Evolutionary conservation across 2,113 vertebrate genomes (phyloP).

Genomic region (Panthera uncia): DNA sequence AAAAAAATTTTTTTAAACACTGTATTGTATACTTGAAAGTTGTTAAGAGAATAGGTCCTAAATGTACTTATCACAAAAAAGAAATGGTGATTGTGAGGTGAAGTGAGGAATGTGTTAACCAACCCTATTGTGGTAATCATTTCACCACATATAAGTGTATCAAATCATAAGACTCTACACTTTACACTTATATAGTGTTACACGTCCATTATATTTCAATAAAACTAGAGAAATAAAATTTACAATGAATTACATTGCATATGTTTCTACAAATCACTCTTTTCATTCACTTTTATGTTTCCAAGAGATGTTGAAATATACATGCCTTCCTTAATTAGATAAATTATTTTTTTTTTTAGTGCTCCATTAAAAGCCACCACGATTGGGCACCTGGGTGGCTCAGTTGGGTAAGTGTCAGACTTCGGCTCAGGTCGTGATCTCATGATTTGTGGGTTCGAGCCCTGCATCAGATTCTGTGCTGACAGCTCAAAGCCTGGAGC

Average conservation of each 20-base stretch:
- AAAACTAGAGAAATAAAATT: not conserved
- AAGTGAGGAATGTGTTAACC: not conserved
- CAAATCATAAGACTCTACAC: not conserved
- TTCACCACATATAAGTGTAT: not conserved
- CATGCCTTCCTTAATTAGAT: not conserved
- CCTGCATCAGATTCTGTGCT: too few relatives aligned
- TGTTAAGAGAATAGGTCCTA: not conserved
- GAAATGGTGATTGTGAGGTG: not conserved
- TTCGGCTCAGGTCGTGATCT: too few relatives aligned
- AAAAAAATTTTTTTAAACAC: not conserved
- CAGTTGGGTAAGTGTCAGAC: too few relatives aligned
- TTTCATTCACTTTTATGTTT: slow-evolving; percentile 35
- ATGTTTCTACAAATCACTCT: not conserved
- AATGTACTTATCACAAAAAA: not conserved
- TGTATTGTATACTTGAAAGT: not conserved
- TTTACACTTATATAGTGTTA: not conserved
- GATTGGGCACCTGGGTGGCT: not conserved
- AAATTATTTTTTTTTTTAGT: not conserved
- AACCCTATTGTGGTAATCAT: not conserved
- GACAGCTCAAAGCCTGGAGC: too few relatives aligned
- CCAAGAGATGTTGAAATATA: not conserved
- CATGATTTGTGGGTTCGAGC: too few relatives aligned
- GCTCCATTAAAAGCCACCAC: not conserved
- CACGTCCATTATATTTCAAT: not conserved
- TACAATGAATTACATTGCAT: not conserved